These are phyloP conservation scores for Penaeus vannamei DNA, from an alignment of 1,140 invertebrate species.

Conservation along the genomic window DNA sequence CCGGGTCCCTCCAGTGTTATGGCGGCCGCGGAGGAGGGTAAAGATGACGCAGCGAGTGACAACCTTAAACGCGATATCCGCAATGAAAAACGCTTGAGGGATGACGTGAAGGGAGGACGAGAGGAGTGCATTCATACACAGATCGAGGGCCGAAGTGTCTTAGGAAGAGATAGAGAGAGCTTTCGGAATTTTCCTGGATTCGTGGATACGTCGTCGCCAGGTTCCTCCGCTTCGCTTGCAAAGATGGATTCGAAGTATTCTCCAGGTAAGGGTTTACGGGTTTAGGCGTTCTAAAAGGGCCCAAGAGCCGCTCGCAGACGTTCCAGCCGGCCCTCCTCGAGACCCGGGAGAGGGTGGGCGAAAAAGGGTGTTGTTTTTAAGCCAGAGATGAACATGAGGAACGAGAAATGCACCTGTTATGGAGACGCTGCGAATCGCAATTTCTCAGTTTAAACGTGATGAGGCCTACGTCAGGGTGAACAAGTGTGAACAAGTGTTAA, in stretches of 20 bases:
- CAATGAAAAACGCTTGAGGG: conserved; percentile 19
- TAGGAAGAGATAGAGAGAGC: conserved; percentile 31
- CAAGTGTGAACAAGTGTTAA: too few species aligned
- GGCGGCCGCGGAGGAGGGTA: conserved; percentile 25
- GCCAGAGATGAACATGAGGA: too few species aligned
- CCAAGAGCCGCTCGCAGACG: too few species aligned
- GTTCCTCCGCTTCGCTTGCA: conserved; percentile 18
- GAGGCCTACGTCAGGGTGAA: too few species aligned
- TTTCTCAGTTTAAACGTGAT: too few species aligned
- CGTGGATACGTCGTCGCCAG: conserved; percentile 31
- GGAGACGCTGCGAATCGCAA: too few species aligned
- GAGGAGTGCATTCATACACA: conserved; percentile 7
- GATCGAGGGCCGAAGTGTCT: conserved; percentile 23
- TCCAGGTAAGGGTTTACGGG: not conserved
- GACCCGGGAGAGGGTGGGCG: too few species aligned
- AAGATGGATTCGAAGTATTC: conserved; percentile 40
- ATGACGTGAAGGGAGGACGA: conserved; percentile 16
- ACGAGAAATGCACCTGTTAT: too few species aligned
- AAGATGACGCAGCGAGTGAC: conserved; percentile 29
- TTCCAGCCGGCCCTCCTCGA: too few species aligned
- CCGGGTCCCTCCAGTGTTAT: conserved; percentile 20
- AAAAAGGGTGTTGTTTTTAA: too few species aligned
- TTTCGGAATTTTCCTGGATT: conserved; percentile 35
- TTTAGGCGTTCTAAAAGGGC: too few species aligned
- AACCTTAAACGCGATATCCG: conserved; percentile 1